phyloP scores from a whole-genome alignment of 2,888 invertebrate species.

The Thelaira solivaga region DNA sequence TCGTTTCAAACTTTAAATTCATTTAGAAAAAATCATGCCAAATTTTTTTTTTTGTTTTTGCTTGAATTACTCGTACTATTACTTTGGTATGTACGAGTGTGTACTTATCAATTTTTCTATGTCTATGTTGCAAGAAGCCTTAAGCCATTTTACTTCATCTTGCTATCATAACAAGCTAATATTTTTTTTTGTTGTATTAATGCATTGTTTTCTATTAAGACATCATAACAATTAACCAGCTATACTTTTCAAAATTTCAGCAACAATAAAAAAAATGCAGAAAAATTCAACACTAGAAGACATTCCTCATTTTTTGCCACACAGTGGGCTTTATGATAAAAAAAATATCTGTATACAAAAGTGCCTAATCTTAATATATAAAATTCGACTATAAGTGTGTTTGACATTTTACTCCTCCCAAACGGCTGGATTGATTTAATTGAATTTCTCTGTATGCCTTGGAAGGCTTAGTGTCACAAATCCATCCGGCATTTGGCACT shows the following conservation, averaged over 20 bases:
- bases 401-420: too few species aligned
- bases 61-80: too few species aligned
- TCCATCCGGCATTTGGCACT: too few species aligned
- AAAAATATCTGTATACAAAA: too few species aligned
- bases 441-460: too few species aligned
- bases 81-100: too few species aligned
- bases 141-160: constrained; percentile 70
- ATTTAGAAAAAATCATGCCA: not conserved
- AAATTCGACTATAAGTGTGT: too few species aligned
- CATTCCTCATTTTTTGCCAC: constrained; percentile 9
- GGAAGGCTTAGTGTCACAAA: too few species aligned
- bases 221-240: constrained; percentile 69
- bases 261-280: constrained; percentile 33
- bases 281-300: constrained; percentile 17
- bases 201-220: constrained; percentile 68
- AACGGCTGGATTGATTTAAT: too few species aligned
- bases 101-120: constrained; percentile 32
- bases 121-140: constrained; percentile 63
- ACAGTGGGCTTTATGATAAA: constrained; percentile 15
- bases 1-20: not conserved
- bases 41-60: not conserved
- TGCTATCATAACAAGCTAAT: constrained; percentile 71
- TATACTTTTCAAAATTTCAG: constrained; percentile 24
- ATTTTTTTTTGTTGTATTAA: constrained; percentile 32
- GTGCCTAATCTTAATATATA: too few species aligned